Base-by-base conservation (phyloP, 92 coral and sea anemone genomes). In the Metridium senile region DNA sequence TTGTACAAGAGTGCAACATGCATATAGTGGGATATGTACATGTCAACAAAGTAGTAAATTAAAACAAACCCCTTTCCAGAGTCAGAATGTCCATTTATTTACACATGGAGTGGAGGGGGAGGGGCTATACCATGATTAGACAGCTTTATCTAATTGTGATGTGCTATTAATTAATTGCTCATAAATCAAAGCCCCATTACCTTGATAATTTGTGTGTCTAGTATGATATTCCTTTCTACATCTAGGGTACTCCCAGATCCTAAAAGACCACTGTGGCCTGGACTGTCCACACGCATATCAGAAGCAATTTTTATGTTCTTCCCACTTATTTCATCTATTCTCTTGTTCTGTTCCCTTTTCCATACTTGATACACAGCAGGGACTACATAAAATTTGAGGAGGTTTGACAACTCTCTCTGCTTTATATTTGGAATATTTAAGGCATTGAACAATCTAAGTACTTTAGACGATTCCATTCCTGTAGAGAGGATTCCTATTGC, bases 241-340 rank as follows among this genome's bases (percentile, higher is more conserved):
- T 80, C 78, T 33, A 80, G 57, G 27, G 78, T 58, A 62, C 68
- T 62, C 30, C 68, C 68, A 62, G 68, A 30, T 62, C 68, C 33
- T 62, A 82, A 57, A 25, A 82, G 74, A 31, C 81, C 86, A 67
- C 81, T 74, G 82, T 82, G 86, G 46, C 81, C 86, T 62, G 81
- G 86, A 56, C 86, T 82, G 81, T 75, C 81, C 75, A 82, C 86
- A 27, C 81, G 74, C 86, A 82, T 66, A 66, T 82, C 76, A 11
- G 86, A 82, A 30, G 81, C 86, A 62, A 82, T 67, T 19, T 28
- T 33, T 31, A 82, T 49, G 33, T 52, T 20, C 53, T 64, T 82
- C 58, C 28, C 76, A 51, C 70, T 54, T 28, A 82, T 52, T 74
- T 51, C 75, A 20, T 17, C 54, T 62, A 62, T 11, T 29, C 68